A percentile compares a stretch with the other conserved stretches of the same genome.
Conservation (phyloP, 2,113 vertebrate species). For the Stigmatopora argus region DNA sequence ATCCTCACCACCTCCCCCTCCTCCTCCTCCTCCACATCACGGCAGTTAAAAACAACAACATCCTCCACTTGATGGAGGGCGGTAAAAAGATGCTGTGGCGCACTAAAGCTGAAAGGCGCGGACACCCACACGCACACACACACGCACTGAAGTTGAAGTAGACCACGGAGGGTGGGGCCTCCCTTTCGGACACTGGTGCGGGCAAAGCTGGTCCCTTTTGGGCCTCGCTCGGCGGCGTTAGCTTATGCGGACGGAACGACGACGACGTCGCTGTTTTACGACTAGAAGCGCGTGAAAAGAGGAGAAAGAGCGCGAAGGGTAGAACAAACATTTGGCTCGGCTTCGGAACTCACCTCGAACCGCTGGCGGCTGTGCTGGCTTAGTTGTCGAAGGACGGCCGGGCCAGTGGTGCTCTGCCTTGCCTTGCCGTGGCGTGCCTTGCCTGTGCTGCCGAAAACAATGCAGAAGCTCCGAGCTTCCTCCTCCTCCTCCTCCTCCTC, state of each 20-base stretch:
- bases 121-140: neutral
- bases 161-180: neutral
- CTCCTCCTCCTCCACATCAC: neutral
- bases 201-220: neutral
- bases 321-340: neutral
- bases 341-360: slow-evolving; percentile 43
- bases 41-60: neutral
- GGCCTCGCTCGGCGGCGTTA: neutral
- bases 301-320: neutral
- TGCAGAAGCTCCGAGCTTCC: slow-evolving; percentile 25
- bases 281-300: neutral
- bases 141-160: slow-evolving; percentile 25
- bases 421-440: too few relatives aligned
- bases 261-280: too few relatives aligned
- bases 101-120: slow-evolving; percentile 1
- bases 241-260: neutral
- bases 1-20: neutral
- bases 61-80: neutral
- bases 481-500: slow-evolving; percentile 24
- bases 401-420: slow-evolving; percentile 4
- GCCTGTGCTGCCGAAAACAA: slow-evolving; percentile 21
- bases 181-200: neutral
- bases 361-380: slow-evolving; percentile 18
- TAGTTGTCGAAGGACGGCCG: slow-evolving; percentile 34
- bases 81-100: neutral